Evolutionary conservation across 2,113 vertebrate genomes (phyloP).

Genomic region (Marcusenius ussheri): DNA sequence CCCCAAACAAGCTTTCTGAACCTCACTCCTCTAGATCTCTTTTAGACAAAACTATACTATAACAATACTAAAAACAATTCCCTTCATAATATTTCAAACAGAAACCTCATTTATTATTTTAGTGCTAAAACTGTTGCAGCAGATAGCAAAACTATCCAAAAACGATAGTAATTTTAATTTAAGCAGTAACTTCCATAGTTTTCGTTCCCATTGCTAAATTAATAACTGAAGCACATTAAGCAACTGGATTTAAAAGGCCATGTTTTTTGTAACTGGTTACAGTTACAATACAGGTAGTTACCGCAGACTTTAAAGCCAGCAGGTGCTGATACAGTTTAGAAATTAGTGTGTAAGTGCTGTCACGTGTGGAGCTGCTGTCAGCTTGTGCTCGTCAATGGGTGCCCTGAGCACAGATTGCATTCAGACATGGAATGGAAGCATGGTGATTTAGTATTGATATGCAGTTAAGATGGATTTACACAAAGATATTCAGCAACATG

Average conservation of each 20-base stretch:
- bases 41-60: background rate
- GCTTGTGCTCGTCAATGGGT: background rate
- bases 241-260: background rate
- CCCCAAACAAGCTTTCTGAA: background rate
- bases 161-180: background rate
- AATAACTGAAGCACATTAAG: background rate
- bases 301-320: background rate
- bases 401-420: background rate
- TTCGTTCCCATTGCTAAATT: conserved; percentile 1
- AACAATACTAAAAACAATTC: background rate
- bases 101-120: background rate
- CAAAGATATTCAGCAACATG: background rate
- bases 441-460: background rate
- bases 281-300: background rate
- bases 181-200: background rate
- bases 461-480: background rate
- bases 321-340: background rate
- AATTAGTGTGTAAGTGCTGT: background rate
- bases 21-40: background rate
- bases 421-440: background rate
- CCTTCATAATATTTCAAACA: background rate
- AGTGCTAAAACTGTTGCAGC: background rate
- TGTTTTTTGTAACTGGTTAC: background rate
- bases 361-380: background rate
- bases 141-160: background rate